Conservation (phyloP, 1,140 invertebrate genomes). For the Trichomalopsis sarcophagae region DNA sequence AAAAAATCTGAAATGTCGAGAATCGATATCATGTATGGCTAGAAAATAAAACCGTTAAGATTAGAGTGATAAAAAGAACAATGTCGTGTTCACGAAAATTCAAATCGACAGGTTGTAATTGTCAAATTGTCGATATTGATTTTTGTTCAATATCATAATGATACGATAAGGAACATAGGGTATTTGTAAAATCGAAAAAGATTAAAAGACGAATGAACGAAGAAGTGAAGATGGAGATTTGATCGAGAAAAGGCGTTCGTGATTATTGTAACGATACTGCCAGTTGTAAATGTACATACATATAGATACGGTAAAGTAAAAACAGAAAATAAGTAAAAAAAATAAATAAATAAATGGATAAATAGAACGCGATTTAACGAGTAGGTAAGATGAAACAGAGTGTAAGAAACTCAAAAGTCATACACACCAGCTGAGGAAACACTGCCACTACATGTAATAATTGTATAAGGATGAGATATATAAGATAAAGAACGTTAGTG, state of each 20-base stretch:
- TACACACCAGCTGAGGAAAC: slow-evolving; percentile 71
- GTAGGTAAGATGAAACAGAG: slow-evolving; percentile 30
- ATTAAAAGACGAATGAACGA: background rate
- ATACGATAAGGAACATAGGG: slow-evolving; percentile 43
- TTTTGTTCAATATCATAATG: slow-evolving; percentile 18
- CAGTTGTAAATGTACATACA: slow-evolving; percentile 49
- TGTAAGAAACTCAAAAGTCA: slow-evolving; percentile 48
- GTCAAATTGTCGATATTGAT: slow-evolving; percentile 8
- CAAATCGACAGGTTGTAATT: background rate
- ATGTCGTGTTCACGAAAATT: background rate
- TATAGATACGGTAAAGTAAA: slow-evolving; percentile 43
- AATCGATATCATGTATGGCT: background rate
- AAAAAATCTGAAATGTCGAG: background rate
- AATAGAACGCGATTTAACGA: slow-evolving; percentile 34
- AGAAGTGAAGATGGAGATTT: slow-evolving; percentile 12
- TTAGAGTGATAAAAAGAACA: background rate
- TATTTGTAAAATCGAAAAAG: slow-evolving; percentile 21
- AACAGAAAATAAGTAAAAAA: slow-evolving; percentile 43
- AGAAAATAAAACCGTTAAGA: background rate
- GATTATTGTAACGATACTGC: slow-evolving; percentile 42
- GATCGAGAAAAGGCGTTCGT: slow-evolving; percentile 32
- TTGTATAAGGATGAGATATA: slow-evolving; percentile 49
- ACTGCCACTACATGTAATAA: slow-evolving; percentile 74
- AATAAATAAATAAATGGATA: slow-evolving; percentile 32
- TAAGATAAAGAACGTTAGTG: slow-evolving; percentile 9